Conservation (phyloP, 2,888 invertebrate species). For the Clistopyga incitator region DNA sequence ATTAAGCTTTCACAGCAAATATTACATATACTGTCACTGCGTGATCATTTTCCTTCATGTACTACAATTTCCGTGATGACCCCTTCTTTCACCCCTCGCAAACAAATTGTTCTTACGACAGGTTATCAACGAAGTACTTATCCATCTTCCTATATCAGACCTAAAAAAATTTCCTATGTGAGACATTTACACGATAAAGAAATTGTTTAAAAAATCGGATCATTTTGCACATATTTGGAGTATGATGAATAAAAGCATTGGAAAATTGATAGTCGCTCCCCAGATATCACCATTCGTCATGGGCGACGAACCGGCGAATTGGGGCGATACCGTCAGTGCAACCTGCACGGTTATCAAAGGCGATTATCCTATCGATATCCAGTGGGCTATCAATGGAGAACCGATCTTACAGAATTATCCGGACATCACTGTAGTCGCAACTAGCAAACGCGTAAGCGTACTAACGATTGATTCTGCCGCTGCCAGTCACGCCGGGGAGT, state of each 20-base stretch:
- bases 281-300: slow-evolving; percentile 90
- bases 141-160: slow-evolving; percentile 28
- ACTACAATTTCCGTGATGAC: not conserved
- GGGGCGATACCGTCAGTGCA: slow-evolving; percentile 89
- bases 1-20: too few relatives aligned
- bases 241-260: not conserved
- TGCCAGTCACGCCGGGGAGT: slow-evolving; percentile 90
- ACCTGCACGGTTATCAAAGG: slow-evolving; percentile 90
- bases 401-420: slow-evolving; percentile 81
- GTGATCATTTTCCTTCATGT: not conserved
- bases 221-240: not conserved
- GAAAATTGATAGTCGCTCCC: slow-evolving; percentile 87
- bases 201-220: not conserved
- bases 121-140: slow-evolving; percentile 63
- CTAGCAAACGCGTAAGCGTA: slow-evolving; percentile 86
- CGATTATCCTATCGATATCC: slow-evolving; percentile 90
- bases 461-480: slow-evolving; percentile 89
- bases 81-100: slow-evolving; percentile 17
- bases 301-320: slow-evolving; percentile 88
- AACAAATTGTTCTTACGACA: not conserved
- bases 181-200: not conserved
- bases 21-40: too few relatives aligned
- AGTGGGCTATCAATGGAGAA: slow-evolving; percentile 90
- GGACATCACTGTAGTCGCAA: slow-evolving; percentile 84
- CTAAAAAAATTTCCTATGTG: not conserved